Evolutionary conservation across 2,888 invertebrate genomes (phyloP).

Genomic region (Acanthosepion esculentum): DNA sequence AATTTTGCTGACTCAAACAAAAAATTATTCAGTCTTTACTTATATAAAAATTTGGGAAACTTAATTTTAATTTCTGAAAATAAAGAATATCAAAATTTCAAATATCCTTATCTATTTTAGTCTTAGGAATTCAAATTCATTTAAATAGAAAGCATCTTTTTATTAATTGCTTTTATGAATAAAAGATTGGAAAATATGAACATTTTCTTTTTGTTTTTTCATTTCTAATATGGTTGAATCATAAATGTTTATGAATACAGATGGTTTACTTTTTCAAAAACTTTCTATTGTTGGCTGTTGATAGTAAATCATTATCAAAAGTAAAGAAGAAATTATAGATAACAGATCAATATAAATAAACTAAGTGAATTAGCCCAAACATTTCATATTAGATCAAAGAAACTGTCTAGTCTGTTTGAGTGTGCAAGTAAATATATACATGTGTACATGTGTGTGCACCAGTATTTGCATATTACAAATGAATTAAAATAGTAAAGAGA

Average conservation of each 20-base stretch:
- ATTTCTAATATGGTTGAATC: background rate
- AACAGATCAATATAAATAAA: background rate
- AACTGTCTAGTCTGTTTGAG: background rate
- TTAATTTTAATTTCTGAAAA: no score
- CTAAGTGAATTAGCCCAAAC: background rate
- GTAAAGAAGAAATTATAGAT: background rate
- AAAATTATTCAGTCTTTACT: no score
- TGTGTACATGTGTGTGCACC: background rate
- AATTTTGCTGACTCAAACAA: no score
- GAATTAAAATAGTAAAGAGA: background rate
- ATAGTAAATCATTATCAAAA: background rate
- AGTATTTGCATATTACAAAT: background rate
- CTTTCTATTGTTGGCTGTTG: background rate
- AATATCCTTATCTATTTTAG: no score
- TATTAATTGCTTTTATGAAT: no score
- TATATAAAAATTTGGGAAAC: no score
- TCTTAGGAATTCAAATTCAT: no score
- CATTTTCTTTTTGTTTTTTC: no score
- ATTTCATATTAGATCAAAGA: constrained; percentile 33
- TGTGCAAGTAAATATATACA: background rate
- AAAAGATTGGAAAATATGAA: no score
- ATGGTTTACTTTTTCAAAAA: background rate
- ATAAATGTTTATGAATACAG: background rate
- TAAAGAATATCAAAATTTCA: no score
- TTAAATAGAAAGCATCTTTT: no score